A percentile compares a stretch with the other conserved stretches of the same genome.
Conservation (phyloP, 2,888 invertebrate species). For the Machimus atricapillus region DNA sequence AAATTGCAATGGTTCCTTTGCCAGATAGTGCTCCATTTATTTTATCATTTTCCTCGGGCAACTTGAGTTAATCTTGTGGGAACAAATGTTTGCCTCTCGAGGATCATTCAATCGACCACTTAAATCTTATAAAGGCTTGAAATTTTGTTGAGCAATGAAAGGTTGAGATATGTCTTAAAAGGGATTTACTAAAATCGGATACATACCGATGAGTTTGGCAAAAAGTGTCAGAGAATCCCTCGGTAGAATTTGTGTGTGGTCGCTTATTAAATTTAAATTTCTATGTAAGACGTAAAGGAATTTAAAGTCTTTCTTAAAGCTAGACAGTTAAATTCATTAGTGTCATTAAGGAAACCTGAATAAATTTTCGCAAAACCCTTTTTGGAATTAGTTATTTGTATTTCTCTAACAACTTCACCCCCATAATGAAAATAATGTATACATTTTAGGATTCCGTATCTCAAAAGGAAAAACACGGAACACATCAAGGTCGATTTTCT, state of each 20-base stretch:
- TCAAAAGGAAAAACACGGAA: too few species aligned
- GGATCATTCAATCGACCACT: neutral
- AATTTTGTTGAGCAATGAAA: neutral
- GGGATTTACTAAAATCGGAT: neutral
- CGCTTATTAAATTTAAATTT: neutral
- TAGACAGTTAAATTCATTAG: neutral
- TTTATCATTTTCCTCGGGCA: constrained; percentile 11
- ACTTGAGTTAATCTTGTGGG: constrained; percentile 9
- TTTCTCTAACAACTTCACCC: too few species aligned
- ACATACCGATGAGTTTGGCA: neutral
- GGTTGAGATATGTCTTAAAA: neutral
- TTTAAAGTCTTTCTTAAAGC: neutral
- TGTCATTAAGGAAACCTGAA: neutral
- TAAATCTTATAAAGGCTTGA: neutral
- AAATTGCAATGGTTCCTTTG: constrained; percentile 26
- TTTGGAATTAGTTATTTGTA: neutral
- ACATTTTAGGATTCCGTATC: too few species aligned
- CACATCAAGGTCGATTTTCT: too few species aligned
- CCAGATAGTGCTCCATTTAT: constrained; percentile 21
- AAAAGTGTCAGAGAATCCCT: neutral
- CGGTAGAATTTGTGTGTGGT: neutral
- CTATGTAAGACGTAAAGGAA: neutral
- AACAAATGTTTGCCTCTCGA: constrained; percentile 10
- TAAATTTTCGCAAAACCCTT: neutral
- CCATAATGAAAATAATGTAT: too few species aligned